A percentile compares a stretch with the other conserved stretches of the same genome.
Evolutionary conservation across 2,113 vertebrate species (phyloP).

Genomic region (Callopanchax toddi): DNA sequence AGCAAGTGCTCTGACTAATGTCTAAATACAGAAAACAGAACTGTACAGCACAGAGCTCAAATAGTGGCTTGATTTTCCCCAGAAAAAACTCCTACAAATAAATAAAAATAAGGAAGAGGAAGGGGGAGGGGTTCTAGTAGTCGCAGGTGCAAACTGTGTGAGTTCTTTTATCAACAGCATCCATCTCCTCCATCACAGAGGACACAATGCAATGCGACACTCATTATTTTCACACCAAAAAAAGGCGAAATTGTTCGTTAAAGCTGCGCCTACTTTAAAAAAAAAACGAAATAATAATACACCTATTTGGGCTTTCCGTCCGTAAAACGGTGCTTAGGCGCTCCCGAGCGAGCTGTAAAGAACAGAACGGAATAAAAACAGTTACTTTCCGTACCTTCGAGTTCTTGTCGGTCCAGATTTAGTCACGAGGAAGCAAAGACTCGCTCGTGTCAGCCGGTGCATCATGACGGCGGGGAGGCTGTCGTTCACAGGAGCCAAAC

Average conservation of each 20-base stretch:
- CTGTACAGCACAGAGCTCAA: slow-evolving; percentile 10
- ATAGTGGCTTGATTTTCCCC: not conserved
- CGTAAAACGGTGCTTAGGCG: not conserved
- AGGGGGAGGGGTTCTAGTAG: slow-evolving; percentile 14
- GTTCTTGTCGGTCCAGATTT: slow-evolving; percentile 54
- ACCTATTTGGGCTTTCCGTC: not conserved
- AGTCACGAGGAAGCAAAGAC: slow-evolving; percentile 40
- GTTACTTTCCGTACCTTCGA: slow-evolving; percentile 58
- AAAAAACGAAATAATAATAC: not conserved
- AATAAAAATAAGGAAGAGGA: too few species aligned
- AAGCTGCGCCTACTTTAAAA: not conserved
- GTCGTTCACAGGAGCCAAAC: slow-evolving; percentile 26
- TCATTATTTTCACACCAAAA: slow-evolving; percentile 1
- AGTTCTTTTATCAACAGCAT: slow-evolving; percentile 50
- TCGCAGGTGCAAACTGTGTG: slow-evolving; percentile 53
- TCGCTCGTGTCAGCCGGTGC: slow-evolving; percentile 50
- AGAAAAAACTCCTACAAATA: too few species aligned
- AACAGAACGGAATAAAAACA: not conserved
- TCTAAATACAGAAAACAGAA: not conserved
- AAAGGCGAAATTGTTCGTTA: not conserved
- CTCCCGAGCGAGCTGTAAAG: not conserved
- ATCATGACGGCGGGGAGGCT: slow-evolving; percentile 41
- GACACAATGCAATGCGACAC: slow-evolving; percentile 39
- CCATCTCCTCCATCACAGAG: slow-evolving; percentile 28
- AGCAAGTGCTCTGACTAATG: not conserved